Percentiles rank a stretch among this genome's conserved stretches.
Evolutionary conservation across 1,140 invertebrate genomes (phyloP).

Genomic region (Neuroterus valhalla): DNA sequence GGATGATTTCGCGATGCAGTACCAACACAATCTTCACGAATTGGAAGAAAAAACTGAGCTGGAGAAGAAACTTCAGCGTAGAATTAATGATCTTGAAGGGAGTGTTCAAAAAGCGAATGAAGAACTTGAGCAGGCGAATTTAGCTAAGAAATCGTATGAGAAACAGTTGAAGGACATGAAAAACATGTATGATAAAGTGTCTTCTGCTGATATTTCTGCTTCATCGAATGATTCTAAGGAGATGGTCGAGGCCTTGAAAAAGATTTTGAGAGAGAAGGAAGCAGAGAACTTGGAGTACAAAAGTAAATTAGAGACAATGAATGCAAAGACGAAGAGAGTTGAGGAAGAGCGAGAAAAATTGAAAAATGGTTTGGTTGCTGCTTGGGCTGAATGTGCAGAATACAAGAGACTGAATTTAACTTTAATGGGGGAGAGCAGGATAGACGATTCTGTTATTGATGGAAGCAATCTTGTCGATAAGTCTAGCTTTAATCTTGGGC

Average conservation of each 20-base stretch:
- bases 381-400: conserved; percentile 78
- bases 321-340: conserved; percentile 78
- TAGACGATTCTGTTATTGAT: conserved; percentile 58
- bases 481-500: background rate
- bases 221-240: conserved; percentile 48
- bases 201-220: conserved; percentile 24
- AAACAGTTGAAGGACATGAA: conserved; percentile 71
- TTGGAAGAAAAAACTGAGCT: conserved; percentile 58
- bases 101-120: conserved; percentile 53
- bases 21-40: conserved; percentile 44
- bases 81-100: conserved; percentile 60
- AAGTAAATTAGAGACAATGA: conserved; percentile 78
- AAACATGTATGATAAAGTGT: conserved; percentile 66
- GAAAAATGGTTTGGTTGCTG: conserved; percentile 77
- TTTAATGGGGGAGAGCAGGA: conserved; percentile 73
- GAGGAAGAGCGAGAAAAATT: conserved; percentile 77
- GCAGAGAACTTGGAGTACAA: conserved; percentile 76
- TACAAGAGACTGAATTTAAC: conserved; percentile 77
- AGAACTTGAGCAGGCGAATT: conserved; percentile 62
- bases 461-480: background rate
- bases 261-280: conserved; percentile 52
- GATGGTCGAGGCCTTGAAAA: conserved; percentile 55
- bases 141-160: conserved; percentile 64
- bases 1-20: conserved; percentile 63
- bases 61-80: conserved; percentile 62